phyloP scores from a whole-genome alignment of 53 echinoderm and acorn worm species.

The Antedon mediterranea region DNA sequence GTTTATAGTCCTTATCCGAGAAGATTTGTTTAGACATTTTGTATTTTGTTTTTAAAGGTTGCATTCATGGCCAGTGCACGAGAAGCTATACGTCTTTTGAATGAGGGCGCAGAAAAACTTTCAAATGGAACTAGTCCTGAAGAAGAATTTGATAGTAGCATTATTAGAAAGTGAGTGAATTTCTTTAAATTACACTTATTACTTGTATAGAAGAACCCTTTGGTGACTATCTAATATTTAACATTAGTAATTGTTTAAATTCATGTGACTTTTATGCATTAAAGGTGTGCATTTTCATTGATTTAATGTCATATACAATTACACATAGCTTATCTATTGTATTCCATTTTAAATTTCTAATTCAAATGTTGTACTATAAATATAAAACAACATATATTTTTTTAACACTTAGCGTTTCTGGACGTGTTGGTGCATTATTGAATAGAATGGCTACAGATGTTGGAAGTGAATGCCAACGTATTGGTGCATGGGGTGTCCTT shows the following conservation, averaged over 20 bases:
- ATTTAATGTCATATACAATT: too few relatives aligned
- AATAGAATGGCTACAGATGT: conserved; percentile 61
- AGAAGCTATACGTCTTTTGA: conserved; percentile 63
- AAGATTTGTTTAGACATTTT: too few relatives aligned
- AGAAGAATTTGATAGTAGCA: conserved; percentile 56
- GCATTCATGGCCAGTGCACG: conserved; percentile 70
- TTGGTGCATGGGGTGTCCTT: conserved; percentile 73
- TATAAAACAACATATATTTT: not conserved
- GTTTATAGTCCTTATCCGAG: too few relatives aligned
- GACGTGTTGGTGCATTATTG: conserved; percentile 78
- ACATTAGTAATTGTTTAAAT: too few relatives aligned
- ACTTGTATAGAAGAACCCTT: too few relatives aligned
- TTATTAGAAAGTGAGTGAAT: conserved; percentile 63
- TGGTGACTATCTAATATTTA: too few relatives aligned
- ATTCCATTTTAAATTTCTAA: too few relatives aligned
- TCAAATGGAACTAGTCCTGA: conserved; percentile 42
- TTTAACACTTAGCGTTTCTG: conserved; percentile 25
- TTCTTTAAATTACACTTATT: not conserved
- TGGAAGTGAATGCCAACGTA: conserved; percentile 52
- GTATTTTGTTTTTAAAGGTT: conserved; percentile 22
- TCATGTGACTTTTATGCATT: too few relatives aligned
- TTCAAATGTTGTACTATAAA: too few relatives aligned
- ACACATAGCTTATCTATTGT: too few relatives aligned
- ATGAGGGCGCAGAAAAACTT: conserved; percentile 61
- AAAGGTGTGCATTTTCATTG: too few relatives aligned